These are phyloP conservation scores for Odontocerum albicorne DNA, from an alignment of 2,888 invertebrate species.

Conservation along the genomic window DNA sequence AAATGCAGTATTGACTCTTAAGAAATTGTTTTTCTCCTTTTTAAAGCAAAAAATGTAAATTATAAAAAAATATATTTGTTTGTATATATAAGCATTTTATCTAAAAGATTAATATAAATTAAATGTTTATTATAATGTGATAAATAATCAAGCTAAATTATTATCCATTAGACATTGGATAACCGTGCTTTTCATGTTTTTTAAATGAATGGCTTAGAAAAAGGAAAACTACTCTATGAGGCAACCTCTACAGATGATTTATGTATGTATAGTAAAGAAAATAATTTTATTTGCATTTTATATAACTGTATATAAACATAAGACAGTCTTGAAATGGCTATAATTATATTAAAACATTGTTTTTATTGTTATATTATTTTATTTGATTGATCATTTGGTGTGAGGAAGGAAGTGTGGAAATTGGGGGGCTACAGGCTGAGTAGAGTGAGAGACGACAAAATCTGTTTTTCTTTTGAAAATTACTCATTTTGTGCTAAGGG, in stretches of 20 bases:
- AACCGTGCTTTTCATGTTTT: slow-evolving; percentile 24
- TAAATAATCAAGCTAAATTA: slow-evolving; percentile 19
- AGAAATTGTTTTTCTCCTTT: too few species aligned
- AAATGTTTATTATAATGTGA: slow-evolving; percentile 27
- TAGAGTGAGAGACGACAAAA: too few species aligned
- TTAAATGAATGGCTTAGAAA: slow-evolving; percentile 19
- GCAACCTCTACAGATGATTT: slow-evolving; percentile 29
- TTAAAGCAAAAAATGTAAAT: too few species aligned
- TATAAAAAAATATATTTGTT: slow-evolving; percentile 18
- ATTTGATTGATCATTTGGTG: slow-evolving; percentile 20
- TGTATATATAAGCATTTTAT: slow-evolving; percentile 29
- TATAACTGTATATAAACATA: slow-evolving; percentile 20
- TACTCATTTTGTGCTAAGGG: too few species aligned
- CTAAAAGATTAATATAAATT: slow-evolving; percentile 24
- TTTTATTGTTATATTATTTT: slow-evolving; percentile 36
- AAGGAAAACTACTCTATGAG: slow-evolving; percentile 20
- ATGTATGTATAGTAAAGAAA: slow-evolving; percentile 11
- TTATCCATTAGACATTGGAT: slow-evolving; percentile 12
- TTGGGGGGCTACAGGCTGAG: too few species aligned
- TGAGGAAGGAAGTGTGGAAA: too few species aligned
- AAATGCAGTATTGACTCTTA: slow-evolving; percentile 24
- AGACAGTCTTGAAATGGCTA: slow-evolving; percentile 20
- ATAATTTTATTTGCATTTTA: slow-evolving; percentile 20
- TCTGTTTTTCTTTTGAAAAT: too few species aligned
- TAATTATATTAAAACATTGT: slow-evolving; percentile 25